Percentiles rank a stretch among this genome's conserved stretches.
These are phyloP conservation scores for Macquaria ambigua DNA, from an alignment of 2,113 vertebrate genomes.

Conservation along the genomic window DNA sequence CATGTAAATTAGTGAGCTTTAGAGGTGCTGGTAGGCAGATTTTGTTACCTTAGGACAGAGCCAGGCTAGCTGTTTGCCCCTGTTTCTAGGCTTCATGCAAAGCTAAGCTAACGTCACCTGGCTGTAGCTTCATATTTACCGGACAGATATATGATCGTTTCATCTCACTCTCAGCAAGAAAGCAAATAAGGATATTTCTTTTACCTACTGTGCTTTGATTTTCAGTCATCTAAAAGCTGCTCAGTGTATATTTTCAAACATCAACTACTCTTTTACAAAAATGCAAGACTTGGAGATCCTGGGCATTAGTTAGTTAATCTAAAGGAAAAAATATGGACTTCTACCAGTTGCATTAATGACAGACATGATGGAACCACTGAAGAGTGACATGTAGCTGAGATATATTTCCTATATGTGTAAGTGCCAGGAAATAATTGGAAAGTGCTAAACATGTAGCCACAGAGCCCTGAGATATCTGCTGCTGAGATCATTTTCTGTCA, in stretches of 20 bases:
- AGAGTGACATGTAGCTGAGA: background rate
- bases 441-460: background rate
- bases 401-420: background rate
- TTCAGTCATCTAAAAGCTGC: background rate
- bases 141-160: too few species aligned
- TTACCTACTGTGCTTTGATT: background rate
- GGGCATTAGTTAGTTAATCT: background rate
- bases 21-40: too few species aligned
- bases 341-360: background rate
- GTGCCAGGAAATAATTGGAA: slow-evolving; percentile 22
- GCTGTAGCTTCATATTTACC: too few species aligned
- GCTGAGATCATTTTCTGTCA: slow-evolving; percentile 19
- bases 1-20: too few species aligned
- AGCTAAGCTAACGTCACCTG: too few species aligned
- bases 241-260: background rate
- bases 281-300: background rate
- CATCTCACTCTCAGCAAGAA: background rate
- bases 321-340: background rate
- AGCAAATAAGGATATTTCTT: background rate
- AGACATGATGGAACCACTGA: background rate
- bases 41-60: too few species aligned
- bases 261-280: background rate
- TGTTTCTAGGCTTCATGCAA: background rate
- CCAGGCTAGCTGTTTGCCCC: too few species aligned
- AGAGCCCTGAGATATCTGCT: slow-evolving; percentile 10